A percentile compares a stretch with the other conserved stretches of the same genome.
Evolutionary conservation across 2,113 vertebrate genomes (phyloP).

Genomic region (Stictonetta naevosa): DNA sequence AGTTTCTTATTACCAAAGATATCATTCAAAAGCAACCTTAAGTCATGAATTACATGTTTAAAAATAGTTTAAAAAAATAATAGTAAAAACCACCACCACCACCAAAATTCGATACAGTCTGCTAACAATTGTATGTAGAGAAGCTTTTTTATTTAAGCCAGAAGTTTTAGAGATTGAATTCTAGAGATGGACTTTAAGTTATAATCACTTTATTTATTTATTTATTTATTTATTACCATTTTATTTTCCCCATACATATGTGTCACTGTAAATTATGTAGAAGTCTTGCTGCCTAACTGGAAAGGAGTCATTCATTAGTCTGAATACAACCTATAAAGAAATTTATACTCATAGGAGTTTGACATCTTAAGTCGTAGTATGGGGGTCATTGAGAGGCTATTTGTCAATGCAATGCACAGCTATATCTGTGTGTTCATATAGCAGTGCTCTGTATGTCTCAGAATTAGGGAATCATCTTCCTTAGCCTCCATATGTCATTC

Average conservation of each 20-base stretch:
- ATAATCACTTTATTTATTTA: not conserved
- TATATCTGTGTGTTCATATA: not conserved
- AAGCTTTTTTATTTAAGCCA: not conserved
- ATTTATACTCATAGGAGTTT: not conserved
- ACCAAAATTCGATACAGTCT: not conserved
- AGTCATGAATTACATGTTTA: not conserved
- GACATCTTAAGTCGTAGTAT: not conserved
- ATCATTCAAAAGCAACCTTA: not conserved
- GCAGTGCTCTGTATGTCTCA: not conserved
- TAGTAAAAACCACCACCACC: not conserved
- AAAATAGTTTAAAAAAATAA: not conserved
- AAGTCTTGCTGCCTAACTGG: not conserved
- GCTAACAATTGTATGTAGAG: not conserved
- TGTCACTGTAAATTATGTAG: not conserved
- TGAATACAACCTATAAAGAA: not conserved
- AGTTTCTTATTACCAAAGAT: not conserved
- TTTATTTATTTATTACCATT: not conserved
- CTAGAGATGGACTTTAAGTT: not conserved
- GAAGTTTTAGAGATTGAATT: not conserved
- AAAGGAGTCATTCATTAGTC: not conserved
- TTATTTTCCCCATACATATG: not conserved
- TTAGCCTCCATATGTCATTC: rapidly evolving
- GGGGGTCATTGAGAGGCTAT: not conserved
- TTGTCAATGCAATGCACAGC: not conserved
- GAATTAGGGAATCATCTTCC: not conserved